phyloP scores from a whole-genome alignment of 2,113 vertebrate species.

The Mormoops blainvillei region DNA sequence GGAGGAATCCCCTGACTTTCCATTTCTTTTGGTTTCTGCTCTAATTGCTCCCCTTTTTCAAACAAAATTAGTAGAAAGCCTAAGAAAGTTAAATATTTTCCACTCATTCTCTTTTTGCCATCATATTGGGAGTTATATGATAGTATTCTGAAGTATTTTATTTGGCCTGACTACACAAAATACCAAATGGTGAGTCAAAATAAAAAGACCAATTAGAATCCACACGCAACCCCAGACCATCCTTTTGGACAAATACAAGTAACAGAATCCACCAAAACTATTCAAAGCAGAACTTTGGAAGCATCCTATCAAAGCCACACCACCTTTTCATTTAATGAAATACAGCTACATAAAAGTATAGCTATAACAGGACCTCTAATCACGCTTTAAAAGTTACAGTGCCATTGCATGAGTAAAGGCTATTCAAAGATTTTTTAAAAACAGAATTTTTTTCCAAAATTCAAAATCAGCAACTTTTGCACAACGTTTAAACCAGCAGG shows the following conservation, averaged over 20 bases:
- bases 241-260: background rate
- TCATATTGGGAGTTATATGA: background rate
- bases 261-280: conserved; percentile 15
- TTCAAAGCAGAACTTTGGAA: conserved; percentile 56
- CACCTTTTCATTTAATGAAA: conserved; percentile 53
- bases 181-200: background rate
- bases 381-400: background rate
- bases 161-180: background rate
- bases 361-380: background rate
- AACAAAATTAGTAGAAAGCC: background rate
- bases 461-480: background rate
- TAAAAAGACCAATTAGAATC: background rate
- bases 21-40: background rate
- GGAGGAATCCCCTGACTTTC: background rate
- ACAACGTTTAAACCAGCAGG: background rate
- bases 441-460: background rate
- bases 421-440: background rate
- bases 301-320: conserved; percentile 24
- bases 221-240: background rate
- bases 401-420: background rate
- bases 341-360: conserved; percentile 41
- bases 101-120: background rate
- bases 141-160: background rate
- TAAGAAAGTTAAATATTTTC: background rate
- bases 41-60: background rate